phyloP scores from a whole-genome alignment of 2,113 vertebrate genomes.

The Eretmochelys imbricata region DNA sequence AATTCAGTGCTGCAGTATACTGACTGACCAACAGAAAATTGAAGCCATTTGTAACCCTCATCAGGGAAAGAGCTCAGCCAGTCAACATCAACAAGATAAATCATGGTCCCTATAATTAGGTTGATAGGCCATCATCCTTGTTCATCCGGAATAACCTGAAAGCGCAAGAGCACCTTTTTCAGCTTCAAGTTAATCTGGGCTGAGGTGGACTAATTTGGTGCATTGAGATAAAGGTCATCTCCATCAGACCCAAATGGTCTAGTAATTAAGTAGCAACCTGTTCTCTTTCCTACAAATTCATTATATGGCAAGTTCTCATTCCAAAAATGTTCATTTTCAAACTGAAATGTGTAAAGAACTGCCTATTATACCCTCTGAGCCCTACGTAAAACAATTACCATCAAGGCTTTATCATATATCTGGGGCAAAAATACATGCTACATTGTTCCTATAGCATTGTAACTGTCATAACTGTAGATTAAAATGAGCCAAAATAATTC shows the following conservation, averaged over 20 bases:
- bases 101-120: fast-evolving
- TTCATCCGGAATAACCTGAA: background rate
- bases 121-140: background rate
- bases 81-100: background rate
- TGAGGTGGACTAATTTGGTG: background rate
- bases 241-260: background rate
- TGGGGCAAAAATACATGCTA: background rate
- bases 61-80: background rate
- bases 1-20: background rate
- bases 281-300: background rate
- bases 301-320: fast-evolving
- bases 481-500: slow-evolving; percentile 20
- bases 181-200: background rate
- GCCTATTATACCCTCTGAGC: background rate
- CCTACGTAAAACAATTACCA: background rate
- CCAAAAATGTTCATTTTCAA: background rate
- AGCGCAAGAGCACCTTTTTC: background rate
- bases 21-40: background rate
- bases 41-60: background rate
- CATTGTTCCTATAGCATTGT: background rate
- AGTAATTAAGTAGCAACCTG: fast-evolving
- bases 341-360: background rate
- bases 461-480: slow-evolving; percentile 17
- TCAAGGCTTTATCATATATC: background rate
- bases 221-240: fast-evolving